Base-by-base conservation (phyloP, 35 echinoderm and acorn worm species). In the Acanthaster planci region DNA sequence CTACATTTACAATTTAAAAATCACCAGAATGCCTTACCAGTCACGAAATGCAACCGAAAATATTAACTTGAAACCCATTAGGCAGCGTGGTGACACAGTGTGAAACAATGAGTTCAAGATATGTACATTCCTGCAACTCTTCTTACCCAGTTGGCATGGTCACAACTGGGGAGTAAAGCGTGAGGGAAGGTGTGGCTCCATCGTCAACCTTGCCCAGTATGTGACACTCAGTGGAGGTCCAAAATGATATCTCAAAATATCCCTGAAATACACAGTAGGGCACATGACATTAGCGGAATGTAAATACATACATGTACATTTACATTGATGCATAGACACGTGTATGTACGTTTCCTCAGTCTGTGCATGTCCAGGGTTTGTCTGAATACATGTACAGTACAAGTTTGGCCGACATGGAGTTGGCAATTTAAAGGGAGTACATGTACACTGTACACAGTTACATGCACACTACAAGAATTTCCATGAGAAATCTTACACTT, bases 61-160 rank as follows among this genome's bases (percentile, higher is more conserved):
- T 22, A 57, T 57, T 22, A 57, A 57, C 16, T 18, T 9, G 19
- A 54, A 9, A 54, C 19, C 8, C 19, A 19, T 19, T 19, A 54
- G 19, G 52, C 8, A 8, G 8, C 52, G 8, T 8, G 8, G 8
- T 22, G 23, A 18, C 7, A 57, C 1, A 57, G 23, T 0, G 23
- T 1, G 7, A 57, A 57, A 57, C 16, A 57, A 57, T 18, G 1
- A 57, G 8, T 54, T 9, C 52, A 57, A 57, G 23, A 57, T 0
- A 57, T 18, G 1, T 19, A 16, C 55, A 14, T 21, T 10, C 52
- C 21, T 21, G 57, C 6, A 60, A 7, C 7, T 60, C 23, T 35
- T 26, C 64, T 35, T 72, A 72, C 64, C 64, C 64, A 29, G 22
- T 26, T 7, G 64, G 64, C 64, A 72, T 72, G 22, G 64, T 72